A percentile compares a stretch with the other conserved stretches of the same genome.
Evolutionary conservation across 2,797 vertebrate genomes (phyloP).

Genomic region (Phoxinus dragarum): DNA sequence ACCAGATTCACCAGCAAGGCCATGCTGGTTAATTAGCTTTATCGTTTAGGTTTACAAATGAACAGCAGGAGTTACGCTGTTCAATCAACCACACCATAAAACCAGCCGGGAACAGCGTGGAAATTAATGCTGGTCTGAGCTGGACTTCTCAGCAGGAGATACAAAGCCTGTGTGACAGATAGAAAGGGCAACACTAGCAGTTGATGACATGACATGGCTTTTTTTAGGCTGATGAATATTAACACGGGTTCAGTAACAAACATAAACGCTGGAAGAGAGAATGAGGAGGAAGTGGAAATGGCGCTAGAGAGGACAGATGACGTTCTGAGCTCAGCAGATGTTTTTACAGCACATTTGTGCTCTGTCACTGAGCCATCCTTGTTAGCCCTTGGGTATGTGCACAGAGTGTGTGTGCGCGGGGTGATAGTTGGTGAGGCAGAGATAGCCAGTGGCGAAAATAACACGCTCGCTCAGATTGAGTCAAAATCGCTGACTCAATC

Average conservation of each 20-base stretch:
- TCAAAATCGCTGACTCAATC: constrained; percentile 71
- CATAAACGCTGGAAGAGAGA: constrained; percentile 19
- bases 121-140: constrained; percentile 17
- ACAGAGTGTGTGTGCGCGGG: constrained; percentile 54
- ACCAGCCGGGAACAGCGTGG: constrained; percentile 1
- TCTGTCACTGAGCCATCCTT: constrained; percentile 37
- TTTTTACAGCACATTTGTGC: constrained; percentile 45
- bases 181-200: constrained; percentile 26
- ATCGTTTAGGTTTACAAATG: not conserved
- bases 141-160: constrained; percentile 33
- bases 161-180: constrained; percentile 40
- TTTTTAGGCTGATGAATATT: constrained; percentile 41
- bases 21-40: not conserved
- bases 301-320: constrained; percentile 33
- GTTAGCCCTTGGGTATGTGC: constrained; percentile 53
- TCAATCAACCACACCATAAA: not conserved
- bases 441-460: constrained; percentile 66
- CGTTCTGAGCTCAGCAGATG: constrained; percentile 27
- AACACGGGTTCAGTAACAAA: constrained; percentile 42
- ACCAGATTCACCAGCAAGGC: not conserved
- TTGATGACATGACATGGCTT: constrained; percentile 25
- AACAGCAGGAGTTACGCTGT: not conserved
- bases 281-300: constrained; percentile 26
- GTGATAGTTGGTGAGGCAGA: constrained; percentile 58
- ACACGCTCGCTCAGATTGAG: constrained; percentile 50